phyloP scores from a whole-genome alignment of 2,113 vertebrate genomes.

The Pygoscelis adeliae region DNA sequence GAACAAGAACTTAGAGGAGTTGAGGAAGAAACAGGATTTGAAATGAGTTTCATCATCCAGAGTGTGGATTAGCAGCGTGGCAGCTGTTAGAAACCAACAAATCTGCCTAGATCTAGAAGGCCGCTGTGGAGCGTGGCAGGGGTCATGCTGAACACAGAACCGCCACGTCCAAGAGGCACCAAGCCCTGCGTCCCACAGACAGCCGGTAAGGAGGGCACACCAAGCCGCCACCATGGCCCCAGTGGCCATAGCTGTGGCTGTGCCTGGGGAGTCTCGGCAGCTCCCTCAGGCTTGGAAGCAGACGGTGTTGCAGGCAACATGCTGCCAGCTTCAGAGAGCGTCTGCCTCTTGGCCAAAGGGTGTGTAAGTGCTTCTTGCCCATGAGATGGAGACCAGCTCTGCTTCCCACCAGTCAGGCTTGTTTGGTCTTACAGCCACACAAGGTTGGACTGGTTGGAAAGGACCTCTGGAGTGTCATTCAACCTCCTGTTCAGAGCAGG shows the following conservation, averaged over 20 bases:
- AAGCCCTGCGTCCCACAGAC: fast-evolving
- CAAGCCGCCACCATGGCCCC: background rate
- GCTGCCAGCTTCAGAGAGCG: background rate
- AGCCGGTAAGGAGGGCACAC: background rate
- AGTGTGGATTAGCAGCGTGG: background rate
- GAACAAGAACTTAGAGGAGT: background rate
- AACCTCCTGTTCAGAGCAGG: background rate
- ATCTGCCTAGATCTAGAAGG: background rate
- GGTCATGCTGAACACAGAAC: fast-evolving
- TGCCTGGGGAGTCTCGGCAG: fast-evolving
- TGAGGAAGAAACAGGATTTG: background rate
- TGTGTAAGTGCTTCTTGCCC: background rate
- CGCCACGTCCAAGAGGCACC: background rate
- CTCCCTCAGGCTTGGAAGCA: background rate
- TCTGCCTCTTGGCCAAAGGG: background rate
- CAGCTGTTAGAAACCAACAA: background rate
- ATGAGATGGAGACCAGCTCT: too few species aligned
- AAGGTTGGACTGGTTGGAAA: background rate
- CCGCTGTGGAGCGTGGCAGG: fast-evolving
- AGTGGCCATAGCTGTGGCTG: background rate
- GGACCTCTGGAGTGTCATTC: background rate
- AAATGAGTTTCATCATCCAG: background rate
- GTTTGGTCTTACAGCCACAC: background rate
- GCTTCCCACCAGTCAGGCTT: background rate
- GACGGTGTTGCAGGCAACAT: background rate